These are phyloP conservation scores for Pyrocephalus nanus DNA, from an alignment of 2,797 vertebrate species.

Conservation along the genomic window DNA sequence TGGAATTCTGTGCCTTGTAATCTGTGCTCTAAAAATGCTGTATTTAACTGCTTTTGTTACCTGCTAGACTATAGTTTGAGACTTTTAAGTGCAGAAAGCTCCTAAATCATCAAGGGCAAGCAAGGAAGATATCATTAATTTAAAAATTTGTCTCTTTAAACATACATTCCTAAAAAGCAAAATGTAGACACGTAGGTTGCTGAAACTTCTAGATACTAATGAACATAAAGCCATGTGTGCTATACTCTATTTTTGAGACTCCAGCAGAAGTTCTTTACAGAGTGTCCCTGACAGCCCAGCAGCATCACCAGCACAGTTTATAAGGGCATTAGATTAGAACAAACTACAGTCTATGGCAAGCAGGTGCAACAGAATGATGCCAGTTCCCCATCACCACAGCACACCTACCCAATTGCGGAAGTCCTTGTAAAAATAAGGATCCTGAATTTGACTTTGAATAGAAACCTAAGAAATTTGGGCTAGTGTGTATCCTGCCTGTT, in stretches of 20 bases:
- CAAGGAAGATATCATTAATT: not conserved
- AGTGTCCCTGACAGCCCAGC: not conserved
- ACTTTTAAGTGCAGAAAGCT: not conserved
- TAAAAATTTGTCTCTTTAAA: not conserved
- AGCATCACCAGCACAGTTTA: not conserved
- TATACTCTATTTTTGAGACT: not conserved
- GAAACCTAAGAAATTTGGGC: not conserved
- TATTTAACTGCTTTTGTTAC: not conserved
- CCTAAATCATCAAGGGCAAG: not conserved
- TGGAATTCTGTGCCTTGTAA: not conserved
- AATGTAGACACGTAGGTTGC: not conserved
- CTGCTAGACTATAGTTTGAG: not conserved
- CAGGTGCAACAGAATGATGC: not conserved
- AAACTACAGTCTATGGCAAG: not conserved
- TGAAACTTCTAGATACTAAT: not conserved
- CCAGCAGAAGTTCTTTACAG: not conserved
- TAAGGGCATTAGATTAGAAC: not conserved
- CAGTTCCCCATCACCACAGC: not conserved
- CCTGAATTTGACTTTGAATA: not conserved
- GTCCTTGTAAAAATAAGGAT: not conserved
- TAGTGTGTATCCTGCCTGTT: not conserved
- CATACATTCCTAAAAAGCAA: not conserved
- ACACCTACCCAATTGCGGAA: not conserved
- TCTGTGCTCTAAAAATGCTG: not conserved
- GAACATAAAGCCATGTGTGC: not conserved